phyloP scores from a whole-genome alignment of 64 coral and sea anemone species.

The Montipora cactus region DNA sequence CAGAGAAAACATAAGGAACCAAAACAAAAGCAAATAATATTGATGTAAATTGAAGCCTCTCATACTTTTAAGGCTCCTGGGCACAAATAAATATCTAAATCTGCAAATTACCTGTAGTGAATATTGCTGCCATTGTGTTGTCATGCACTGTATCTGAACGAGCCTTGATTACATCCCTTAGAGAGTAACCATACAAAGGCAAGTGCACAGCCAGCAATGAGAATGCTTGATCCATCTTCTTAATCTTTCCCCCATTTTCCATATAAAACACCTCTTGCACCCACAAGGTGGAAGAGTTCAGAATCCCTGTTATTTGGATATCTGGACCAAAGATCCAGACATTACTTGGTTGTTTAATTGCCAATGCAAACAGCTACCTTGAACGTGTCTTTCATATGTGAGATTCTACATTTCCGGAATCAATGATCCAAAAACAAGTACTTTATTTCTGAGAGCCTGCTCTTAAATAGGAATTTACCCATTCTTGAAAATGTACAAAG shows the following conservation, averaged over 20 bases:
- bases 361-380: constrained; percentile 20
- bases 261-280: neutral
- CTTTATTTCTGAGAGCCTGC: neutral
- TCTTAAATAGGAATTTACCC: neutral
- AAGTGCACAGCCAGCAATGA: neutral
- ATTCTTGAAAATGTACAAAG: neutral
- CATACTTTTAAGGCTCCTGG: too few species aligned
- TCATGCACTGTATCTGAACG: neutral
- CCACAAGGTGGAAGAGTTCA: neutral
- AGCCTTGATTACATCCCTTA: constrained; percentile 3
- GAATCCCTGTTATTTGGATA: constrained; percentile 1
- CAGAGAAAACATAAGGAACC: too few species aligned
- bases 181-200: neutral
- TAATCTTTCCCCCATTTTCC: neutral
- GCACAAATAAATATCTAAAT: too few species aligned
- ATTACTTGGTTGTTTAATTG: constrained; percentile 1
- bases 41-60: too few species aligned
- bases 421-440: neutral
- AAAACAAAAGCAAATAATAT: too few species aligned
- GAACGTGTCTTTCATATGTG: neutral
- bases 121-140: constrained; percentile 26
- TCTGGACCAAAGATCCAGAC: constrained; percentile 17
- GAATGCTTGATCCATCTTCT: neutral
- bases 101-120: neutral
- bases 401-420: neutral